These are phyloP conservation scores for Gymnarchus niloticus DNA, from an alignment of 2,113 vertebrate genomes.

Conservation along the genomic window DNA sequence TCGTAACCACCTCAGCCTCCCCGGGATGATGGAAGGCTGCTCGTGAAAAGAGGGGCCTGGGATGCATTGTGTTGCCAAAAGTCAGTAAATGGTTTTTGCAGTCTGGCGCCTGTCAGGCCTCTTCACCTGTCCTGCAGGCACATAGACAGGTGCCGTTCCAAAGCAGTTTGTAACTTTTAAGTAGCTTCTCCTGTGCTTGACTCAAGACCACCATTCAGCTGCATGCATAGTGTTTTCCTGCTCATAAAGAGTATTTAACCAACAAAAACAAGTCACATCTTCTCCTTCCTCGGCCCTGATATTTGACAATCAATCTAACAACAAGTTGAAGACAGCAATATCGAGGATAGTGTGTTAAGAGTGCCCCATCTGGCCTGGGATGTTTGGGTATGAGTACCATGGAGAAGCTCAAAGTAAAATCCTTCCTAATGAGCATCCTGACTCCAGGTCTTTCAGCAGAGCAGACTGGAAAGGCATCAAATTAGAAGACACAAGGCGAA, in stretches of 20 bases:
- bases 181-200: too few relatives aligned
- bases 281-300: too few relatives aligned
- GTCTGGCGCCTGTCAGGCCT: too few relatives aligned
- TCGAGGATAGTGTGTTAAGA: not conserved
- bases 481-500: slow-evolving; percentile 7
- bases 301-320: not conserved
- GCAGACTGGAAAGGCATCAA: not conserved
- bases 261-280: too few relatives aligned
- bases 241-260: too few relatives aligned
- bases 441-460: slow-evolving; percentile 8
- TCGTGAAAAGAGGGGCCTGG: not conserved
- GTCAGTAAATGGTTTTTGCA: too few relatives aligned
- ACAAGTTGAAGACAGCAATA: not conserved
- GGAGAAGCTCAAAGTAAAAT: slow-evolving; percentile 33
- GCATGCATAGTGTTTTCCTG: too few relatives aligned
- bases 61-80: too few relatives aligned
- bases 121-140: not conserved
- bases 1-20: slow-evolving; percentile 2
- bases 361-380: not conserved
- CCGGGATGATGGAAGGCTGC: not conserved
- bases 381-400: slow-evolving; percentile 33
- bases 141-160: not conserved
- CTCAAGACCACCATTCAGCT: too few relatives aligned
- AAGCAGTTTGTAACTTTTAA: not conserved
- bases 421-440: too few relatives aligned